Evolutionary conservation across 1,140 invertebrate genomes (phyloP), one percentile per base, ranked within the genome.

Genomic region (Euschistus heros): DNA sequence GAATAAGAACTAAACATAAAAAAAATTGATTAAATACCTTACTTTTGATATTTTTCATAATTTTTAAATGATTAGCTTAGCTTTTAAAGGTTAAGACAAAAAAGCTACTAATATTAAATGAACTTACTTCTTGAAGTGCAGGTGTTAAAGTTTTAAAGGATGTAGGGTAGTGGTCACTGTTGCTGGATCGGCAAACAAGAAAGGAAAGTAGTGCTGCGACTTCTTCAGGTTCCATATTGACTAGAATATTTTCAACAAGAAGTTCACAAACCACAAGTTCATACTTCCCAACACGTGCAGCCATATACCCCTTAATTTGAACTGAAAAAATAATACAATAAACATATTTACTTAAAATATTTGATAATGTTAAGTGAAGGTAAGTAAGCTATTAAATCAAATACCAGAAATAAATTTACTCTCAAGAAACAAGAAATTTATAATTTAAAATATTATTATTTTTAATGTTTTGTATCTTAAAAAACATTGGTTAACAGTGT

Each of bases 261-360:
- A 99, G 76, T 77, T 99, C 97, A 0, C 95, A 98, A 55, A 99
- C 88, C 22, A 99, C 81, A 3, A 99, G 77, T 75, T 98, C 96
- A 71, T 89, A 88, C 66, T 87, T 94, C 18, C 92, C 91, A 85
- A 99, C 97, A 75, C 95, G 88, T 73, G 95, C 92, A 4, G 95
- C 97, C 10, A 99, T 94, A 66, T 89, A 80, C 14, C 95, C 95
- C 80, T 97, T 97, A 44, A 95, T 74, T 63, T 86, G 83, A 2
- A 91, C 86, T 81, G 73, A 64, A 78, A 78, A 69, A 68, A n/a
- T 67, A 62, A 52, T 5, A 64, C 26, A 52, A 50, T 22, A 10
- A 10, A 37, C 13, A 10, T 30, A 30, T 30, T 10, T 37, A 37
- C 1, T 37, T 37, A 37, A 37, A 10, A 37, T 37, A n/a, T n/a